Evolutionary conservation across 2,113 vertebrate genomes (phyloP), one percentile per base, ranked within the genome.

Genomic region (Hymenochirus boettgeri): DNA sequence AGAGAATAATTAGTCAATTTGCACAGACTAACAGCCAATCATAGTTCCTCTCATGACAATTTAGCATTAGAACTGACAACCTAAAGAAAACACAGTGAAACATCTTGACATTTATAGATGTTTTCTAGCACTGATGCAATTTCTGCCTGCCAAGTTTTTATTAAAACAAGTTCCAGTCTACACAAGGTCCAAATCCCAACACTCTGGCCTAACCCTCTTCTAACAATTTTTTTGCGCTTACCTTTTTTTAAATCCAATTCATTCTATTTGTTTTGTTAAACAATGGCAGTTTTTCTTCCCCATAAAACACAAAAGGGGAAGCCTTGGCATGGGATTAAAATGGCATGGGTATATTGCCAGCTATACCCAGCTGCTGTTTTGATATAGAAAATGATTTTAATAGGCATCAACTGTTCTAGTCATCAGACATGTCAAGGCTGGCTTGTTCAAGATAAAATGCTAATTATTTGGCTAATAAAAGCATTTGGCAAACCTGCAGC

Each of bases 1-100:
- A 29, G 81, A 82, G 80, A 85, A 85, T 86, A 86, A 93, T 88
- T 85, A 88, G 81, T 74, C 79, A 78, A 70, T 73, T 76, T 83
- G 77, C 75, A 80, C 79, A 65, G 31, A 71, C 71, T 72, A 70
- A 0, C 5, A 80, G 79, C 62, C 0, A 4, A 25, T 52, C 59
- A 54, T 65, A 74, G 76, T 75, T 70, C 65, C 72, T 74, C 77
- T 75, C 47, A 13, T 4, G 69, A 71, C 70, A 71, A 65, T 4
- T 62, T 63, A 62, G 72, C 74, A 71, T 8, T 71, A 63, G 70
- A 26, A 24, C 24, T 73, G 78, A 82, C 60, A 71, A 80, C 77
- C 65, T 72, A 70, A 70, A 13, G 35, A 66, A 61, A 51, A 69
- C 65, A 74, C 60, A 70, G 69, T 64, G 33, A 60, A 64, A 61